phyloP scores from a whole-genome alignment of 2,888 invertebrate species.

The Phalangium opilio region DNA sequence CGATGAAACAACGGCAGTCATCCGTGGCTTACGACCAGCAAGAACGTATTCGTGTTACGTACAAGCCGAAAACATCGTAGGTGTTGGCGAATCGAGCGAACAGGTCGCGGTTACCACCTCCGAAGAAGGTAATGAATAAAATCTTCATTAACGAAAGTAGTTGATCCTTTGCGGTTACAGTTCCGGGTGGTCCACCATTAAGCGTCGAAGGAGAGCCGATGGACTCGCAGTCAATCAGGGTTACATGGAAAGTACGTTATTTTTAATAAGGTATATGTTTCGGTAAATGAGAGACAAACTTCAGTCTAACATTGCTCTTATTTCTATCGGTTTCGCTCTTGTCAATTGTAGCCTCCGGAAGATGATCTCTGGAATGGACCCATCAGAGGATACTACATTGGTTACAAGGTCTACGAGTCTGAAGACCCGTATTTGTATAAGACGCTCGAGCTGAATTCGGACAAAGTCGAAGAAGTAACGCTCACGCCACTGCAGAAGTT shows the following conservation, averaged over 20 bases:
- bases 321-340: background rate
- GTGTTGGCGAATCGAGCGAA: conserved; percentile 26
- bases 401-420: conserved; percentile 27
- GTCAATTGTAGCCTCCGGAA: conserved; percentile 43
- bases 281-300: background rate
- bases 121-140: conserved; percentile 29
- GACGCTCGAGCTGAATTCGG: conserved; percentile 21
- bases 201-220: conserved; percentile 17
- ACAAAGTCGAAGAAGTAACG: conserved; percentile 13
- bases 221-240: conserved; percentile 17
- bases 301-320: no score
- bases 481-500: conserved; percentile 30
- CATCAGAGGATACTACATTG: conserved; percentile 21
- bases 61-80: conserved; percentile 29
- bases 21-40: conserved; percentile 35
- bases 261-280: background rate
- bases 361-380: conserved; percentile 24
- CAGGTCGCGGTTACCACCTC: conserved; percentile 24
- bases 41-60: conserved; percentile 27
- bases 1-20: conserved; percentile 21
- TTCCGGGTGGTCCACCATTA: conserved; percentile 17
- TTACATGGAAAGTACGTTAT: conserved; percentile 17
- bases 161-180: conserved; percentile 9
- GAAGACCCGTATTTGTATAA: conserved; percentile 30
- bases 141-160: no score